A percentile compares a stretch with the other conserved stretches of the same genome.
phyloP scores from a whole-genome alignment of 2,113 vertebrate genomes.

The Cathartes aura region DNA sequence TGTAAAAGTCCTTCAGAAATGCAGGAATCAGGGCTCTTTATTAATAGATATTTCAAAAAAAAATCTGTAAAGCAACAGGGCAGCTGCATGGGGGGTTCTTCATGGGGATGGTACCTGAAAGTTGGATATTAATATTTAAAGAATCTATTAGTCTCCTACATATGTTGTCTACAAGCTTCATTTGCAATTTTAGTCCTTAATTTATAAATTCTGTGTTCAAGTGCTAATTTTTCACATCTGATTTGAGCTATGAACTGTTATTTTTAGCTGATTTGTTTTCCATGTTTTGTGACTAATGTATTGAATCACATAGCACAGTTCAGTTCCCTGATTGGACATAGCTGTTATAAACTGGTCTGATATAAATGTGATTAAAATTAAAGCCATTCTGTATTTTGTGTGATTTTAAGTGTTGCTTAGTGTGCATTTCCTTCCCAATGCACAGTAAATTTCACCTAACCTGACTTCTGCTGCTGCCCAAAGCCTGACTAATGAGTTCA shows the following conservation, averaged over 20 bases:
- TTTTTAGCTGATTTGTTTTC: not conserved
- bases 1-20: not conserved
- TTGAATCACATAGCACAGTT: not conserved
- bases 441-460: not conserved
- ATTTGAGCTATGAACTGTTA: not conserved
- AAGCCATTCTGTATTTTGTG: not conserved
- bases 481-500: not conserved
- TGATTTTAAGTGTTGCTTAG: not conserved
- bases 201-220: not conserved
- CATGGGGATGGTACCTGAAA: not conserved
- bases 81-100: not conserved
- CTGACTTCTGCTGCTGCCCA: not conserved
- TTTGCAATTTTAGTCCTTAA: not conserved
- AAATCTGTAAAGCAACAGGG: not conserved
- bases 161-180: not conserved
- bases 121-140: not conserved
- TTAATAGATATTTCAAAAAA: not conserved
- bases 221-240: not conserved
- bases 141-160: not conserved
- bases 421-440: not conserved
- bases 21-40: accelerated
- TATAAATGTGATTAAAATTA: not conserved
- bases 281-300: not conserved
- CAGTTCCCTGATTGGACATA: not conserved
- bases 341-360: not conserved